Evolutionary conservation across 2,797 vertebrate genomes (phyloP).

Genomic region (Scolopax rusticola): DNA sequence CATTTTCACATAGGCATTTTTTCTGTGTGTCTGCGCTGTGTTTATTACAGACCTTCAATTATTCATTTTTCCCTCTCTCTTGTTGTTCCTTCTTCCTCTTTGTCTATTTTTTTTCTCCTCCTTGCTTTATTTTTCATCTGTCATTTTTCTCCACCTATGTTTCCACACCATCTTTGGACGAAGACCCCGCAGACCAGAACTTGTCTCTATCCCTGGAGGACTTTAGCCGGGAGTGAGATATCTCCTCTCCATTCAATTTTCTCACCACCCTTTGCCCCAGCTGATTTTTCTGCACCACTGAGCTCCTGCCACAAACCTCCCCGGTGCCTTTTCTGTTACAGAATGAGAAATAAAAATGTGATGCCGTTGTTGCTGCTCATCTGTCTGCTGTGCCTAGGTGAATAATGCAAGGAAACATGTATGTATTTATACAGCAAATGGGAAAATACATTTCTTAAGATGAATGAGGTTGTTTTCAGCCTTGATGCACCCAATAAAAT

Average conservation of each 20-base stretch:
- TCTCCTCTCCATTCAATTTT: not conserved
- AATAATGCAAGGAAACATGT: constrained; percentile 73
- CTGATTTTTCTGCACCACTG: not conserved
- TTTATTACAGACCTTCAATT: constrained; percentile 53
- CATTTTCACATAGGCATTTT: constrained; percentile 45
- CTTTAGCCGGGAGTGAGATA: not conserved
- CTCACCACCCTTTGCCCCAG: constrained; percentile 8
- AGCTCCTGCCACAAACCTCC: constrained; percentile 49
- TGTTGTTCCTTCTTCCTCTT: not conserved
- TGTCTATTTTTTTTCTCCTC: not conserved
- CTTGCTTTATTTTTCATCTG: constrained; percentile 22
- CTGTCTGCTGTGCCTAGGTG: constrained; percentile 52
- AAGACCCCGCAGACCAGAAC: not conserved
- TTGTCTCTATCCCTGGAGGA: not conserved
- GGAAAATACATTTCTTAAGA: constrained; percentile 78
- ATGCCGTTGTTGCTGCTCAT: constrained; percentile 69
- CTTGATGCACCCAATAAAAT: constrained; percentile 75
- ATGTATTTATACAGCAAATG: constrained; percentile 78
- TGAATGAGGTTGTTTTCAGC: constrained; percentile 76
- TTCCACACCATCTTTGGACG: not conserved
- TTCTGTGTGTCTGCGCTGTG: not conserved
- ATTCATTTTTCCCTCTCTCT: constrained; percentile 16
- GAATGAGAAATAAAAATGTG: constrained; percentile 72
- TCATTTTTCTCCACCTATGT: not conserved
- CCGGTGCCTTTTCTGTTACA: constrained; percentile 51